phyloP scores from a whole-genome alignment of 1,140 invertebrate genomes.

The Eufriesea mexicana region DNA sequence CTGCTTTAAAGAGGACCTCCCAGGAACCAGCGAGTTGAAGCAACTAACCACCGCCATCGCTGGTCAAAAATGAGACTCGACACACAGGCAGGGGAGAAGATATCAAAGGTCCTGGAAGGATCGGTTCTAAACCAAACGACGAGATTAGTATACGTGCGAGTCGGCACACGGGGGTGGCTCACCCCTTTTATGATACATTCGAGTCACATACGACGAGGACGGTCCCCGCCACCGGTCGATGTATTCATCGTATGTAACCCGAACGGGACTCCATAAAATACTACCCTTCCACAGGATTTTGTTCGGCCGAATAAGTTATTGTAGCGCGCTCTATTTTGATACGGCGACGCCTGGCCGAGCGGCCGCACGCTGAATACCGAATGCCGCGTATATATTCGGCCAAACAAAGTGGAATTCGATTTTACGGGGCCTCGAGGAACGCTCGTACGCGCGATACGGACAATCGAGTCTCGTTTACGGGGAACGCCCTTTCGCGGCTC shows the following conservation, averaged over 20 bases:
- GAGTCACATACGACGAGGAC: conserved; percentile 63
- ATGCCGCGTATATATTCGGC: conserved; percentile 61
- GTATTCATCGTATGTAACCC: conserved; percentile 74
- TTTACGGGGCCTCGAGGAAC: conserved; percentile 58
- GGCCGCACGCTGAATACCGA: conserved; percentile 69
- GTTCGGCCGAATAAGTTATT: conserved; percentile 75
- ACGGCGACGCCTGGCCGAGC: conserved; percentile 59
- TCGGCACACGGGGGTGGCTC: conserved; percentile 17
- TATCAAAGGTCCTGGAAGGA: conserved; percentile 34
- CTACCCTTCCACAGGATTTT: conserved; percentile 70
- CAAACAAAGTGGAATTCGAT: conserved; percentile 71
- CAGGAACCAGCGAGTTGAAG: neutral
- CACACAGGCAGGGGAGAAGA: neutral
- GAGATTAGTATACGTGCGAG: conserved; percentile 63
- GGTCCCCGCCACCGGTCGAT: conserved; percentile 52
- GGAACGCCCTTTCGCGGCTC: conserved; percentile 54
- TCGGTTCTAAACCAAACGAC: conserved; percentile 47
- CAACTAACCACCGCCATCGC: neutral
- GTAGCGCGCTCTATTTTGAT: conserved; percentile 72
- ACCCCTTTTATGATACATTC: conserved; percentile 67
- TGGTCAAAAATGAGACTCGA: neutral
- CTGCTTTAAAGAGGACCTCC: conserved; percentile 10
- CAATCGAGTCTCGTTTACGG: conserved; percentile 70
- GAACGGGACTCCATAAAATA: conserved; percentile 74
- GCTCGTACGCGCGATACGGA: conserved; percentile 60